Evolutionary conservation across 2,888 invertebrate genomes (phyloP).

Genomic region (Netelia melanura): DNA sequence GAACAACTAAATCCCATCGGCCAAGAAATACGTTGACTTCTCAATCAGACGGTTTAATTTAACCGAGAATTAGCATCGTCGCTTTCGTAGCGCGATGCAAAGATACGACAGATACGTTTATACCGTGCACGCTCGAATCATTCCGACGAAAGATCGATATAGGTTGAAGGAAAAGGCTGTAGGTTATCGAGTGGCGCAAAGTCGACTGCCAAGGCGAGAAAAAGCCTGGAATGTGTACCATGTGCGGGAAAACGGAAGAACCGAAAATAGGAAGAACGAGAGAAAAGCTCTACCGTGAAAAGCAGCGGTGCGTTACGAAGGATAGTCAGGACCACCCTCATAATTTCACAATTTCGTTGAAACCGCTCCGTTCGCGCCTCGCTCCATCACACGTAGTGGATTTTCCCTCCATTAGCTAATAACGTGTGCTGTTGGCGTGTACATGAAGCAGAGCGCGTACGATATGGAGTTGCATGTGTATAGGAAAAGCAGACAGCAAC

Average conservation of each 20-base stretch:
- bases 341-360: conserved; percentile 72
- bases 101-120: conserved; percentile 8
- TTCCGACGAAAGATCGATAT: conserved; percentile 34
- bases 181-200: conserved; percentile 42
- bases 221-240: conserved; percentile 9
- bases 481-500: conserved; percentile 12
- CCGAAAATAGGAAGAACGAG: neutral
- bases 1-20: conserved; percentile 12
- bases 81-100: conserved; percentile 13
- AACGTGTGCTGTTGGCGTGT: conserved; percentile 68
- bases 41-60: conserved; percentile 42
- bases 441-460: conserved; percentile 35
- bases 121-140: conserved; percentile 31
- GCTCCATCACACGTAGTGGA: conserved; percentile 72
- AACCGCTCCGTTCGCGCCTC: conserved; percentile 69
- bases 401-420: conserved; percentile 81
- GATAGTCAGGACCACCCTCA: conserved; percentile 54
- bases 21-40: conserved; percentile 28
- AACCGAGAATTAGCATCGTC: conserved; percentile 14
- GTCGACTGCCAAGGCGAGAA: conserved; percentile 36
- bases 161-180: conserved; percentile 12
- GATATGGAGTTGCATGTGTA: conserved; percentile 27
- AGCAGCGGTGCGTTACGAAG: neutral
- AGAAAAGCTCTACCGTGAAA: conserved; percentile 44
- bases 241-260: conserved; percentile 23